A percentile compares a stretch with the other conserved stretches of the same genome.
phyloP scores from a whole-genome alignment of 2,113 vertebrate species.

The Collichthys lucidus region DNA sequence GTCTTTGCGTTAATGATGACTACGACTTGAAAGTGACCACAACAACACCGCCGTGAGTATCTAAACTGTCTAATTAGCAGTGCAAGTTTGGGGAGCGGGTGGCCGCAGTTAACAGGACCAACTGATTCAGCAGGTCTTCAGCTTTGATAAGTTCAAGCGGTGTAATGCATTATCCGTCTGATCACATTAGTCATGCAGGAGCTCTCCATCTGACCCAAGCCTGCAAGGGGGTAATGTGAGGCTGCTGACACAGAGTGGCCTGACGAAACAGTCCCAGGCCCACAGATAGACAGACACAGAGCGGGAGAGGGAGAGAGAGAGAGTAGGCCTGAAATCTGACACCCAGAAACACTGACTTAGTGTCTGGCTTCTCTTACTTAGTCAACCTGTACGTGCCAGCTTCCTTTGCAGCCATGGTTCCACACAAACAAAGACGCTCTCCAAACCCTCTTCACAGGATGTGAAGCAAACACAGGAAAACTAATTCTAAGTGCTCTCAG shows the following conservation, averaged over 20 bases:
- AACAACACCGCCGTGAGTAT: slow-evolving; percentile 34
- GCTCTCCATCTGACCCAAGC: slow-evolving; percentile 77
- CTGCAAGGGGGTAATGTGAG: slow-evolving; percentile 75
- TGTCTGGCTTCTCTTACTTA: slow-evolving; percentile 81
- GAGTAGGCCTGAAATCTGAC: slow-evolving; percentile 79
- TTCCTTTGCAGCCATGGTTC: slow-evolving; percentile 70
- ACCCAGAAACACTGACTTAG: slow-evolving; percentile 80
- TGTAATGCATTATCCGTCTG: slow-evolving; percentile 78
- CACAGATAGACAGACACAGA: slow-evolving; percentile 36
- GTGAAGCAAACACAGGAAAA: slow-evolving; percentile 71
- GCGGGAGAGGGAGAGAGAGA: slow-evolving; percentile 32
- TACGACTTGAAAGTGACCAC: slow-evolving; percentile 29
- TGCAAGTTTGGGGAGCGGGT: neutral
- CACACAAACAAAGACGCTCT: slow-evolving; percentile 73
- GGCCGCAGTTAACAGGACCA: slow-evolving; percentile 46
- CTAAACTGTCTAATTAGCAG: slow-evolving; percentile 57
- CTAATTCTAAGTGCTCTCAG: slow-evolving; percentile 66
- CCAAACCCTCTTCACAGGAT: slow-evolving; percentile 66
- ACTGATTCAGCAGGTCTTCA: slow-evolving; percentile 78
- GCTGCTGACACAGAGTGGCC: slow-evolving; percentile 75
- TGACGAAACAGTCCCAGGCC: slow-evolving; percentile 70
- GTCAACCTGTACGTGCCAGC: slow-evolving; percentile 81
- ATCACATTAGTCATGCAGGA: slow-evolving; percentile 82
- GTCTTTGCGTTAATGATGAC: neutral
- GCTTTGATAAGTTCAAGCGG: slow-evolving; percentile 79